These are phyloP conservation scores for Melanaphis sacchari DNA, from an alignment of 1,140 invertebrate genomes.

Conservation along the genomic window DNA sequence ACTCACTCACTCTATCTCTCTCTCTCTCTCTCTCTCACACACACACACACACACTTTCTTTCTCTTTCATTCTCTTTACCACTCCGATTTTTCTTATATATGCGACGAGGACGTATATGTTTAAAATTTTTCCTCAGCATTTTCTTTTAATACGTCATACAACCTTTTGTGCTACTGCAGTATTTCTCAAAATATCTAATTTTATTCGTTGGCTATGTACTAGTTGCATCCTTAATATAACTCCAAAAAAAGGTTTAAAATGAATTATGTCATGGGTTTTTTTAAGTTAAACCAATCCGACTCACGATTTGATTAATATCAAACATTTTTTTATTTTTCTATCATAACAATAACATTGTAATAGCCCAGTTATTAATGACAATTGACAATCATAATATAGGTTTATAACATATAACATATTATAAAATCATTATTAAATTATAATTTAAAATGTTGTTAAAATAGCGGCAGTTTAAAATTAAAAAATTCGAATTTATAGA, in stretches of 20 bases:
- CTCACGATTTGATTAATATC: too few species aligned
- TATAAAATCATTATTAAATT: not conserved
- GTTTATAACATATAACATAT: not conserved
- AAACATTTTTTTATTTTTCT: not conserved
- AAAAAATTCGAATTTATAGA: not conserved
- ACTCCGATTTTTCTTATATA: not conserved
- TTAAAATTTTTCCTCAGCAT: not conserved
- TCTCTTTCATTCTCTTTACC: not conserved
- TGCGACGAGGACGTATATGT: not conserved
- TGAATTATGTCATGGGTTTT: not conserved
- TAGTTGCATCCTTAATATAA: not conserved
- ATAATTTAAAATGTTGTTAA: not conserved
- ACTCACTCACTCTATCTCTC: too few species aligned
- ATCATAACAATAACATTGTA: not conserved
- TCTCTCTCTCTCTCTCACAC: too few species aligned
- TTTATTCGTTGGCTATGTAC: not conserved
- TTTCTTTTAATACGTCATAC: not conserved
- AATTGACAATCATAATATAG: not conserved
- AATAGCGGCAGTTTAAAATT: not conserved
- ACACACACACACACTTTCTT: too few species aligned
- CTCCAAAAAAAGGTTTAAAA: not conserved
- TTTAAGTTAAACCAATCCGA: not conserved
- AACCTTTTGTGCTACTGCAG: not conserved
- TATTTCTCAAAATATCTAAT: not conserved
- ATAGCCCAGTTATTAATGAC: too few species aligned